Evolutionary conservation across 2,797 vertebrate species (phyloP).

Genomic region (Leptoclinus maculatus): DNA sequence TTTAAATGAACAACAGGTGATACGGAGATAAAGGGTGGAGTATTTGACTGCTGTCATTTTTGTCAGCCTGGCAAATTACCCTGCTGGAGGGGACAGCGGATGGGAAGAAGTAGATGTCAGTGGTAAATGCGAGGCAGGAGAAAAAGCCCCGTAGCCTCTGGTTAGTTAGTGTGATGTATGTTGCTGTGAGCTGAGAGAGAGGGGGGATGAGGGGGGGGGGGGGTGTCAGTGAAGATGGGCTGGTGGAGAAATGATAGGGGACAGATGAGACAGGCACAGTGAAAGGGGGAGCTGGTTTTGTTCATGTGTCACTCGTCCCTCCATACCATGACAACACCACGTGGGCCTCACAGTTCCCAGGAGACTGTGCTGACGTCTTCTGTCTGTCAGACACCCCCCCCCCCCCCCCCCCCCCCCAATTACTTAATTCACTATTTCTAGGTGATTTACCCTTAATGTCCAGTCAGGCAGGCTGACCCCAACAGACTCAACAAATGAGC

Average conservation of each 20-base stretch:
- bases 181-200: conserved; percentile 42
- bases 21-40: conserved; percentile 25
- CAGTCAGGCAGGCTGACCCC: background rate
- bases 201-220: background rate
- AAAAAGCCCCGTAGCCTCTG: conserved; percentile 60
- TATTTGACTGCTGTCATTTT: conserved; percentile 17
- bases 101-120: conserved; percentile 52
- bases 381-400: conserved; percentile 60
- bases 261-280: conserved; percentile 71
- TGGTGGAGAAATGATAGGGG: conserved; percentile 71
- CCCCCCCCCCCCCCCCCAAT: conserved; percentile 22
- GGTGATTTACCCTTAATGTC: conserved; percentile 21
- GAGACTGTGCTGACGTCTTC: conserved; percentile 71
- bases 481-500: conserved; percentile 5
- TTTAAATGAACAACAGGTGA: conserved; percentile 65
- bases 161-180: conserved; percentile 80
- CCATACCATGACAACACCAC: conserved; percentile 80
- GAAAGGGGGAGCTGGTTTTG: conserved; percentile 66
- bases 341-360: conserved; percentile 73
- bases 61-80: conserved; percentile 18
- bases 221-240: conserved; percentile 67
- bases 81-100: conserved; percentile 28
- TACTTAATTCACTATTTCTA: conserved; percentile 50
- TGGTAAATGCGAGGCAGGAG: conserved; percentile 58
- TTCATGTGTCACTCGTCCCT: conserved; percentile 76